These are phyloP conservation scores for Hyperoodon ampullatus DNA, from an alignment of 2,113 vertebrate genomes.

Conservation along the genomic window DNA sequence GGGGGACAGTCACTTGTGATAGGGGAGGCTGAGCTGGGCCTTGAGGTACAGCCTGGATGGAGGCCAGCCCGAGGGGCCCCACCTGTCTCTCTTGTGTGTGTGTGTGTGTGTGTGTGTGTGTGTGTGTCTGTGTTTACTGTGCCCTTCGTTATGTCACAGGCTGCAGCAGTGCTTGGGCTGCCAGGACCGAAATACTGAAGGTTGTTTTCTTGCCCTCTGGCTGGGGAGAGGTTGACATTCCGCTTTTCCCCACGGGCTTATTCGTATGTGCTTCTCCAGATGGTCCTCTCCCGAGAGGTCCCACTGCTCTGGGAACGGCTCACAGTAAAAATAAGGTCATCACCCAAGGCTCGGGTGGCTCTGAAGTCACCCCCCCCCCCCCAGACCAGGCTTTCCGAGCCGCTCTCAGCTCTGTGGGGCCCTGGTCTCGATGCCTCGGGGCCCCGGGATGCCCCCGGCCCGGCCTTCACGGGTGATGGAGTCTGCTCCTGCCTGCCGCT, in stretches of 20 bases:
- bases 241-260: neutral
- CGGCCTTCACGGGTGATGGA: neutral
- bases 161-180: neutral
- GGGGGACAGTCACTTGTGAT: neutral
- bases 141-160: no score
- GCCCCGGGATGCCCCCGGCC: rapidly evolving
- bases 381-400: neutral
- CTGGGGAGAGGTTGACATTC: conserved; percentile 59
- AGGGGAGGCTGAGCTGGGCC: neutral
- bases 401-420: no score
- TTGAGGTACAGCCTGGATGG: neutral
- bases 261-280: conserved; percentile 58
- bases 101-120: neutral
- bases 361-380: neutral
- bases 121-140: neutral
- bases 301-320: conserved; percentile 52
- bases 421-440: rapidly evolving
- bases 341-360: neutral
- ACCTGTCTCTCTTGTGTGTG: neutral
- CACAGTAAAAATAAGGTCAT: conserved; percentile 26
- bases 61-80: neutral
- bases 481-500: neutral
- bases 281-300: conserved; percentile 34
- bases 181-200: neutral
- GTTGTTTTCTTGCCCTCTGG: conserved; percentile 47